Conservation (phyloP, 2,888 invertebrate genomes). For the Notocelia uddmanniana region DNA sequence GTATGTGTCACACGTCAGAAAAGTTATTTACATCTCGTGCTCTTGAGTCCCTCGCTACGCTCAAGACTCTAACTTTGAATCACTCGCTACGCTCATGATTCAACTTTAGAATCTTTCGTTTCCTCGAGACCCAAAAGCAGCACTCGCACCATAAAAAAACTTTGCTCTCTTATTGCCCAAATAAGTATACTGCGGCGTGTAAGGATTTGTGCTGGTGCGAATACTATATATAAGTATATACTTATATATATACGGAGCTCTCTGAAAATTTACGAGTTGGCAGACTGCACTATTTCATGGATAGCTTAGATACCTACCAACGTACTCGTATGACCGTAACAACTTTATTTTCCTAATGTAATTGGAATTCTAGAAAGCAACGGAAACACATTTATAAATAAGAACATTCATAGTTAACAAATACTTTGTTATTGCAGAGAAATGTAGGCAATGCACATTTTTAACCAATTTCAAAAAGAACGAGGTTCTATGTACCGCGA, state of each 20-base stretch:
- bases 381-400: not conserved
- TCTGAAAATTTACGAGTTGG: slow-evolving; percentile 44
- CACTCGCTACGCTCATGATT: too few relatives aligned
- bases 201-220: slow-evolving; percentile 14
- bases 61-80: not conserved
- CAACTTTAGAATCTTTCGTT: too few relatives aligned
- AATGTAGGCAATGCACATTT: not conserved
- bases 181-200: not conserved
- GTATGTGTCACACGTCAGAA: too few relatives aligned
- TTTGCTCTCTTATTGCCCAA: not conserved
- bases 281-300: slow-evolving; percentile 21
- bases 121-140: too few relatives aligned
- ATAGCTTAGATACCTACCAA: not conserved
- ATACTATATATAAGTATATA: slow-evolving; percentile 11
- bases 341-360: not conserved
- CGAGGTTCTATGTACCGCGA: too few relatives aligned
- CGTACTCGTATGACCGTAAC: not conserved
- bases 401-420: too few relatives aligned
- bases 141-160: too few relatives aligned
- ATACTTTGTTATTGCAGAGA: too few relatives aligned
- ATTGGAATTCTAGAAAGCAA: not conserved
- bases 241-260: slow-evolving; percentile 10
- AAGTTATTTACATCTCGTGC: too few relatives aligned
- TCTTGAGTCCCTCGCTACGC: too few relatives aligned
- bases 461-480: too few relatives aligned